A percentile compares a stretch with the other conserved stretches of the same genome.
Conservation (phyloP, 2,797 vertebrate species). For the Xenops minutus region DNA sequence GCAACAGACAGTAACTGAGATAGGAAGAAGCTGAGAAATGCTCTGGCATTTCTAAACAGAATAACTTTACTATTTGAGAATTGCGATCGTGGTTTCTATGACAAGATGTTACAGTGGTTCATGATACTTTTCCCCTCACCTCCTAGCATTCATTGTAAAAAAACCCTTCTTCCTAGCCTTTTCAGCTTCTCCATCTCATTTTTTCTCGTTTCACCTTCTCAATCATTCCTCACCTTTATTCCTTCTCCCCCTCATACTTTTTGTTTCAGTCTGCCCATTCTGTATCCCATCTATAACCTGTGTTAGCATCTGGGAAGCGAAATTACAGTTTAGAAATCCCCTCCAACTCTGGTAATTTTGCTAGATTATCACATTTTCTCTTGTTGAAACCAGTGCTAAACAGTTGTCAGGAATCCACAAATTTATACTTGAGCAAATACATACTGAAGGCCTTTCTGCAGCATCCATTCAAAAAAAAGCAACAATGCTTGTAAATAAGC, state of each 20-base stretch:
- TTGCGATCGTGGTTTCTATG: neutral
- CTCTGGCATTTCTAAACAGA: neutral
- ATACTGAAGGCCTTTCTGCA: neutral
- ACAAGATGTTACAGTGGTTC: neutral
- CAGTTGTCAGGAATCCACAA: neutral
- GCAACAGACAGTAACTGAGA: neutral
- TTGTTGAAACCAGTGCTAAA: neutral
- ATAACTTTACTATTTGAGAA: neutral
- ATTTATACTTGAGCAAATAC: neutral
- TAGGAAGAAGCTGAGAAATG: neutral
- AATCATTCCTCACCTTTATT: neutral
- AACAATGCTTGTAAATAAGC: neutral
- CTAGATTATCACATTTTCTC: neutral
- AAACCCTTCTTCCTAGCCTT: neutral
- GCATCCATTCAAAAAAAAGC: neutral
- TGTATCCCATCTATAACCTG: neutral
- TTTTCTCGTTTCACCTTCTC: neutral
- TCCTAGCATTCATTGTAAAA: neutral
- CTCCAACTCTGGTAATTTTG: neutral
- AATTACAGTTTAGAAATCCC: neutral
- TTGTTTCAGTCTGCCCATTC: neutral
- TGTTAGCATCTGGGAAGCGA: neutral
- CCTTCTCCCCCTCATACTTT: neutral
- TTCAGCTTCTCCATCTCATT: neutral
- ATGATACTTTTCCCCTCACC: neutral